These are phyloP conservation scores for Gonioctena quinquepunctata DNA, from an alignment of 1,140 invertebrate genomes.

Conservation along the genomic window DNA sequence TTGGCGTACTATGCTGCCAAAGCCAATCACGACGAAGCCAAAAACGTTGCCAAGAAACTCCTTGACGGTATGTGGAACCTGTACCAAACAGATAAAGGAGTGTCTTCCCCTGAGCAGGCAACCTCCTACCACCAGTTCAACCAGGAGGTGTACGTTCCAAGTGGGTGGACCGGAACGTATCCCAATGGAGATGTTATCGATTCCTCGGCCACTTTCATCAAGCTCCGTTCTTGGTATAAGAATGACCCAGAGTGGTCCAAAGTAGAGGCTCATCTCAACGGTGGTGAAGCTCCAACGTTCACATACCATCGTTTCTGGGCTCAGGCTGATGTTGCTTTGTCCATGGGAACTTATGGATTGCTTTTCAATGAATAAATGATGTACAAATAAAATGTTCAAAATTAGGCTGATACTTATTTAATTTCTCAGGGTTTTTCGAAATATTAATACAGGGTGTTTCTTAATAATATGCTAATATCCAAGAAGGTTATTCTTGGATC, in stretches of 20 bases:
- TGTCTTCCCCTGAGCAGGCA: constrained; percentile 12
- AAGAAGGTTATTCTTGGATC: no score
- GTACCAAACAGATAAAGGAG: constrained; percentile 22
- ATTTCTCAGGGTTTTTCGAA: no score
- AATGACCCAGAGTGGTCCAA: constrained; percentile 30
- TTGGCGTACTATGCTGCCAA: constrained; percentile 31
- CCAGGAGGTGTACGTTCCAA: constrained; percentile 24
- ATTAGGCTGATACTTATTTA: no score
- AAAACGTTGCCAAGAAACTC: constrained; percentile 27
- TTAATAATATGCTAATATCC: no score
- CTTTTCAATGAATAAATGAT: constrained; percentile 32
- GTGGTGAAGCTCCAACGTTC: constrained; percentile 23
- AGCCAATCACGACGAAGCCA: constrained; percentile 22
- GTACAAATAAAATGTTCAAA: no score
- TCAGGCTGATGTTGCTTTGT: constrained; percentile 30
- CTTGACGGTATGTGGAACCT: constrained; percentile 23
- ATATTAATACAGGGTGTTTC: no score
- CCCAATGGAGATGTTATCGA: constrained; percentile 36
- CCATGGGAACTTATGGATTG: constrained; percentile 26
- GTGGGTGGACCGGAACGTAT: constrained; percentile 28
- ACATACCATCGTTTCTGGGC: constrained; percentile 33
- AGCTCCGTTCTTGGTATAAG: constrained; percentile 33
- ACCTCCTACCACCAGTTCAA: constrained; percentile 27
- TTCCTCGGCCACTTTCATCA: constrained; percentile 28
- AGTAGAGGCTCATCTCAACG: constrained; percentile 26